phyloP scores from a whole-genome alignment of 2,113 vertebrate genomes.

The Syrmaticus mikado region DNA sequence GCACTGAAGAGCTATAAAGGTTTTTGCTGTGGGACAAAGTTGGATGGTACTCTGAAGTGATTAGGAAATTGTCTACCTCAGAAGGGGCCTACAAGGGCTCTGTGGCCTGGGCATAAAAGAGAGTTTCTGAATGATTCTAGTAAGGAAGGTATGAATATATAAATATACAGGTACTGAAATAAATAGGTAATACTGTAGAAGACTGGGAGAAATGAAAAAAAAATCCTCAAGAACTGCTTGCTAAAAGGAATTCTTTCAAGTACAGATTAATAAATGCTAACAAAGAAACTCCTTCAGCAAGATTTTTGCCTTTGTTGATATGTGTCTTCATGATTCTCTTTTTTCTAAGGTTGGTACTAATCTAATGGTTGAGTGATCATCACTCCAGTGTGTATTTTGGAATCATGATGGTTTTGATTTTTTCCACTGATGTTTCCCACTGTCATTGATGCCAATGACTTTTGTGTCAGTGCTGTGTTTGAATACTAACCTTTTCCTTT shows the following conservation, averaged over 20 bases:
- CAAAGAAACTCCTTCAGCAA: not conserved
- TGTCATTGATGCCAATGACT: not conserved
- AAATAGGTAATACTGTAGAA: not conserved
- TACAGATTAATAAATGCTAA: not conserved
- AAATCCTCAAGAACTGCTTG: not conserved
- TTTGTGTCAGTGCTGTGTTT: not conserved
- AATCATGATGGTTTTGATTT: not conserved
- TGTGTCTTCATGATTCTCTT: not conserved
- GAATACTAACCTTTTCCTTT: not conserved
- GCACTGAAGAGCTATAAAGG: not conserved
- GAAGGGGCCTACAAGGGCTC: not conserved
- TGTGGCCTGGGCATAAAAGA: not conserved
- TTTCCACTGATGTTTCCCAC: not conserved
- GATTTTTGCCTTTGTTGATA: not conserved
- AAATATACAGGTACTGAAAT: not conserved
- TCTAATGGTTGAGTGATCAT: not conserved
- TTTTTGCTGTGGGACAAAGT: not conserved
- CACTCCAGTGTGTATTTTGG: not conserved
- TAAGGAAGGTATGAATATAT: not conserved
- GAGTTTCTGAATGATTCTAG: not conserved
- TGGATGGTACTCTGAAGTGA: not conserved
- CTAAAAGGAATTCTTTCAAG: not conserved
- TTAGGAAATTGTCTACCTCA: not conserved
- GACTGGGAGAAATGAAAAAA: not conserved
- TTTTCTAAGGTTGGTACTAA: not conserved